phyloP scores from a whole-genome alignment of 2,113 vertebrate genomes.

The Vidua macroura region DNA sequence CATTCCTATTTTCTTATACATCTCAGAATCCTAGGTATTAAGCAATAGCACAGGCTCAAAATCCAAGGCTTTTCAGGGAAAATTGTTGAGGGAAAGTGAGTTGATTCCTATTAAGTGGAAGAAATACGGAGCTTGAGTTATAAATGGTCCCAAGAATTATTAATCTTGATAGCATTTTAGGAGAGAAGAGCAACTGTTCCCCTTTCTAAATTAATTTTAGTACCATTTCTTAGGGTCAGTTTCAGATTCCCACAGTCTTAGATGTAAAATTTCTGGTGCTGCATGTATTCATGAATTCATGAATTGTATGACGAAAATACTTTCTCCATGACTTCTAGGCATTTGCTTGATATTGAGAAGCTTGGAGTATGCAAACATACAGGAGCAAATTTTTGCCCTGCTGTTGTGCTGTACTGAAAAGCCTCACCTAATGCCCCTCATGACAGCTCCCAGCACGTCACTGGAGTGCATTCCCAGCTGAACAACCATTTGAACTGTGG shows the following conservation, averaged over 20 bases:
- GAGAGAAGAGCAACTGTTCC: not conserved
- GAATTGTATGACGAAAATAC: not conserved
- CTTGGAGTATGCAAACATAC: not conserved
- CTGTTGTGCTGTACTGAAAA: not conserved
- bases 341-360: not conserved
- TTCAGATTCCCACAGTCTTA: not conserved
- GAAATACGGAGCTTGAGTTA: not conserved
- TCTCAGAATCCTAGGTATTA: not conserved
- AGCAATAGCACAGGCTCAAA: not conserved
- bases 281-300: not conserved
- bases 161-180: not conserved
- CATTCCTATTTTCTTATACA: not conserved
- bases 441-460: not conserved
- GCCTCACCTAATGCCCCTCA: fast-evolving
- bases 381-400: not conserved
- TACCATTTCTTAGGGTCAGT: not conserved
- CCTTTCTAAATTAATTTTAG: not conserved
- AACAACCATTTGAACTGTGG: not conserved
- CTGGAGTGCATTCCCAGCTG: not conserved
- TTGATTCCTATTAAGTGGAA: not conserved
- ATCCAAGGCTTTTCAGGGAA: not conserved
- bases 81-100: not conserved
- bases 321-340: not conserved
- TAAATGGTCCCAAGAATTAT: not conserved
- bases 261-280: not conserved